phyloP scores from a whole-genome alignment of 2,797 vertebrate species.

The Hippopotamyrus pictus region DNA sequence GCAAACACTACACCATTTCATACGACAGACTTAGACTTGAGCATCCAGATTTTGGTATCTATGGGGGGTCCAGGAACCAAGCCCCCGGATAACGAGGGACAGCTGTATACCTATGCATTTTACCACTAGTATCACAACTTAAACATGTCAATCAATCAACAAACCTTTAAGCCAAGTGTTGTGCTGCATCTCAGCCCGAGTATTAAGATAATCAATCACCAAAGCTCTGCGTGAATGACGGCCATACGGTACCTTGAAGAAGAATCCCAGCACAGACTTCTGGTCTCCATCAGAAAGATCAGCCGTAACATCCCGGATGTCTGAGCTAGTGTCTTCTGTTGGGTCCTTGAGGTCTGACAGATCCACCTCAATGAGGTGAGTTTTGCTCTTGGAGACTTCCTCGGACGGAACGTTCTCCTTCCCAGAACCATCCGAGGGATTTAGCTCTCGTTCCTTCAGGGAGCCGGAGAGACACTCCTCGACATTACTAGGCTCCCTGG shows the following conservation, averaged over 20 bases:
- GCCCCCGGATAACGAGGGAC: neutral
- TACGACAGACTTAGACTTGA: neutral
- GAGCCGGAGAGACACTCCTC: slow-evolving; percentile 48
- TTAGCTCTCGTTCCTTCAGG: slow-evolving; percentile 45
- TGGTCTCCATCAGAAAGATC: slow-evolving; percentile 60
- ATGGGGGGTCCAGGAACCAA: neutral
- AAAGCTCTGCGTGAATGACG: neutral
- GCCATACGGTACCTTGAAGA: slow-evolving; percentile 75
- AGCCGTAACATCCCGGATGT: slow-evolving; percentile 34
- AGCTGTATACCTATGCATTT: neutral
- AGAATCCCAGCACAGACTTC: slow-evolving; percentile 84
- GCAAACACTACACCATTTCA: neutral
- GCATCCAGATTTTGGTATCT: neutral
- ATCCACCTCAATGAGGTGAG: slow-evolving; percentile 84
- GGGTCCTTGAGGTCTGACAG: slow-evolving; percentile 73
- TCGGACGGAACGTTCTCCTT: slow-evolving; percentile 58
- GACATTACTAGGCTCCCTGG: slow-evolving; percentile 56
- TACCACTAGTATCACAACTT: neutral
- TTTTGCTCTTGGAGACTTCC: slow-evolving; percentile 64
- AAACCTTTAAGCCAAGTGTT: neutral
- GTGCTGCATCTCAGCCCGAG: neutral
- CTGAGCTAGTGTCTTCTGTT: slow-evolving; percentile 50
- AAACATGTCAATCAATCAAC: neutral
- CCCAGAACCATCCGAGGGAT: slow-evolving; percentile 46
- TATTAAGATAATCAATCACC: neutral